Evolutionary conservation across 2,888 invertebrate genomes (phyloP).

Genomic region (Eristalinus aeneus): DNA sequence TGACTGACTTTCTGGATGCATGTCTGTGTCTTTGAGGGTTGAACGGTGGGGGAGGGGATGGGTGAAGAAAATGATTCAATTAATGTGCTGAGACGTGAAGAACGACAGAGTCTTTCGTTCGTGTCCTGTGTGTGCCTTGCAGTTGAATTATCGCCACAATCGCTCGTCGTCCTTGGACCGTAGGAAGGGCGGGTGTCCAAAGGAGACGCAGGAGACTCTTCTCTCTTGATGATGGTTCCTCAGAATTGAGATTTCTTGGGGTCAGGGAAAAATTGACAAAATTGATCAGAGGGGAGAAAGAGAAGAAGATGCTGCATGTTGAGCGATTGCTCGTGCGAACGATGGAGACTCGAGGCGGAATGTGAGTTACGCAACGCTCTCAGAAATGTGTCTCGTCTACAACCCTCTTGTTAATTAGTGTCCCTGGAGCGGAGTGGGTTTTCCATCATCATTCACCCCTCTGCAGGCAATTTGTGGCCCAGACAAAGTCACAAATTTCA

Average conservation of each 20-base stretch:
- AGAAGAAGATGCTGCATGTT: background rate
- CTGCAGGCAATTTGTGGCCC: background rate
- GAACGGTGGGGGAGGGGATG: background rate
- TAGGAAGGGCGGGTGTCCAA: background rate
- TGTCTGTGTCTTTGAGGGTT: background rate
- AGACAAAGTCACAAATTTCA: background rate
- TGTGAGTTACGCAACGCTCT: background rate
- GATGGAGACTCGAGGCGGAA: background rate
- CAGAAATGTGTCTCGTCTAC: background rate
- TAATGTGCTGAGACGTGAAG: constrained; percentile 41
- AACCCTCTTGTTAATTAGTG: background rate
- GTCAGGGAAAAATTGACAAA: constrained; percentile 47
- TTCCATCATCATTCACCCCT: background rate
- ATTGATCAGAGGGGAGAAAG: constrained; percentile 29
- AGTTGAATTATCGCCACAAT: constrained; percentile 52
- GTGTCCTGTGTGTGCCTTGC: background rate
- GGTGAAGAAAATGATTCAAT: constrained; percentile 50
- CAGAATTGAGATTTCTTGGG: constrained; percentile 54
- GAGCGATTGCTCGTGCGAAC: constrained; percentile 32
- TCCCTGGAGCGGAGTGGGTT: background rate
- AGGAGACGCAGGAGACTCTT: background rate
- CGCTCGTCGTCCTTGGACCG: constrained; percentile 26
- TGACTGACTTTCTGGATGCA: constrained; percentile 2
- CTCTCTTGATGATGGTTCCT: constrained; percentile 33
- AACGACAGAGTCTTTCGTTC: constrained; percentile 20